Evolutionary conservation across 1,140 invertebrate species (phyloP).

Genomic region (Heliconius himera): DNA sequence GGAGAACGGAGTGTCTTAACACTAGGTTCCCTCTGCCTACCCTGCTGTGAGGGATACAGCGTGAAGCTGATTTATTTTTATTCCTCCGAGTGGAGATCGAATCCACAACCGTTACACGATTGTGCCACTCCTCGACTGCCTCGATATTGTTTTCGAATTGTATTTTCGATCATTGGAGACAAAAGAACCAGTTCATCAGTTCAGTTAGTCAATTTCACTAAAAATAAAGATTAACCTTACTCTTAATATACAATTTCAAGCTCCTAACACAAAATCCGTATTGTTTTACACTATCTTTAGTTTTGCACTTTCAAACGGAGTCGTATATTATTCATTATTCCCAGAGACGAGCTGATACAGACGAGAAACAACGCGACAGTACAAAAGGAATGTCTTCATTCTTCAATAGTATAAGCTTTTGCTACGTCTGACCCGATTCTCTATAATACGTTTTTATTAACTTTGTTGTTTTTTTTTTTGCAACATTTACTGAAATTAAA

Average conservation of each 20-base stretch:
- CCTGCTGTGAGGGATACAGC: no score
- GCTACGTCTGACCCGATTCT: constrained; percentile 22
- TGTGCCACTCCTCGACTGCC: no score
- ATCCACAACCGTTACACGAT: no score
- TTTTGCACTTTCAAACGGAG: neutral
- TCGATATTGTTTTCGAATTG: no score
- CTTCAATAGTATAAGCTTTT: constrained; percentile 21
- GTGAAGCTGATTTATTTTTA: no score
- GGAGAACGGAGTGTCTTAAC: no score
- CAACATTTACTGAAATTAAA: neutral
- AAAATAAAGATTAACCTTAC: neutral
- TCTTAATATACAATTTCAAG: neutral
- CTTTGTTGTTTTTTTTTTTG: neutral
- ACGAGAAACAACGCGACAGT: constrained; percentile 21
- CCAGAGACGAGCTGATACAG: constrained; percentile 5
- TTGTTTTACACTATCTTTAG: neutral
- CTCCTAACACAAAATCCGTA: neutral
- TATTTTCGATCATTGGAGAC: no score
- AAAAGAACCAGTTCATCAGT: neutral
- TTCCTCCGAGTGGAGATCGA: no score
- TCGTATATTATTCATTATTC: constrained; percentile 22
- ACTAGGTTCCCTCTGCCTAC: no score
- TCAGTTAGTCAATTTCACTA: neutral
- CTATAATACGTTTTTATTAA: constrained; percentile 14
- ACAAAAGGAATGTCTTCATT: constrained; percentile 21